These are phyloP conservation scores for Hyperoodon ampullatus DNA, from an alignment of 2,113 vertebrate species.

Conservation along the genomic window DNA sequence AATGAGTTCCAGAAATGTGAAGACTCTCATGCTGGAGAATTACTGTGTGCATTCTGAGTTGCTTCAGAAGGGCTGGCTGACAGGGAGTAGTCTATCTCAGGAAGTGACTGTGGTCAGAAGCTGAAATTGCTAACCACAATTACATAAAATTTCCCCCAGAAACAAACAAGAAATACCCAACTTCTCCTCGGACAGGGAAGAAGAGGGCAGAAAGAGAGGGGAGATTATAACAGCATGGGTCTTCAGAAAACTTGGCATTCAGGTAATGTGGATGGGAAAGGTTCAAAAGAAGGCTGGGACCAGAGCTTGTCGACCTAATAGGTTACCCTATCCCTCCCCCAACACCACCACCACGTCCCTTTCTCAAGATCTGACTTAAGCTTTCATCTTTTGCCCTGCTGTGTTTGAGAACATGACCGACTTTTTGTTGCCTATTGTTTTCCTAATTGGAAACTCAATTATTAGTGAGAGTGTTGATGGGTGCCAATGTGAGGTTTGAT, in stretches of 20 bases:
- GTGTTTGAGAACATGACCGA: not conserved
- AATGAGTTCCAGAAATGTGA: not conserved
- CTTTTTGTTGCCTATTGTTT: not conserved
- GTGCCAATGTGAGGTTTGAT: not conserved
- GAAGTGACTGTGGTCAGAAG: not conserved
- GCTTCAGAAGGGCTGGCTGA: not conserved
- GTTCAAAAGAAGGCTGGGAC: not conserved
- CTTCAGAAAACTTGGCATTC: not conserved
- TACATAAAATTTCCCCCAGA: not conserved
- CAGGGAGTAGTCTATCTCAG: not conserved
- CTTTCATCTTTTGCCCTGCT: not conserved
- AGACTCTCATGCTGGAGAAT: not conserved
- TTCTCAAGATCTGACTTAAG: not conserved
- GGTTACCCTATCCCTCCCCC: not conserved
- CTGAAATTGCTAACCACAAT: not conserved
- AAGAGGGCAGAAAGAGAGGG: not conserved
- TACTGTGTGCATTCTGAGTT: not conserved
- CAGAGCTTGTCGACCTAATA: not conserved
- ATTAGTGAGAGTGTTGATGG: not conserved
- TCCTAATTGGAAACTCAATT: slow-evolving; percentile 22
- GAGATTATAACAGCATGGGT: not conserved
- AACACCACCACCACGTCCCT: not conserved
- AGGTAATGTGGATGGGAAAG: not conserved
- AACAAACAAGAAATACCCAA: slow-evolving; percentile 8
- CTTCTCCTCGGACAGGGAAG: not conserved